These are phyloP conservation scores for Hormaphis cornu DNA, from an alignment of 1,140 invertebrate species.

Conservation along the genomic window DNA sequence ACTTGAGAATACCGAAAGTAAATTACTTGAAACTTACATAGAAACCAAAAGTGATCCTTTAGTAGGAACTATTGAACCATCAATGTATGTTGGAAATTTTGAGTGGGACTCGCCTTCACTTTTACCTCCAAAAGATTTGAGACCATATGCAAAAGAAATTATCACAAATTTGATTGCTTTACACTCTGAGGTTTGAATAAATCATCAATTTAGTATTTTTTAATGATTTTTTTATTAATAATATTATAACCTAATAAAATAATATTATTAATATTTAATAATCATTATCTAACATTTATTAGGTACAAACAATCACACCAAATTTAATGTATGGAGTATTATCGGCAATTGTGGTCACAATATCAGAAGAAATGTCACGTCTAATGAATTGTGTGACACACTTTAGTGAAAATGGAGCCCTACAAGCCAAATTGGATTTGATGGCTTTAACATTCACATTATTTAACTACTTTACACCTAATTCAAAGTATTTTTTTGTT, in stretches of 20 bases:
- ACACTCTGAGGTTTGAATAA: conserved; percentile 63
- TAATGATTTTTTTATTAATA: neutral
- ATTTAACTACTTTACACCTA: conserved; percentile 46
- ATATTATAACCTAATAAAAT: too few species aligned
- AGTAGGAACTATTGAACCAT: conserved; percentile 86
- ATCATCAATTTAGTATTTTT: neutral
- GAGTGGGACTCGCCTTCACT: conserved; percentile 64
- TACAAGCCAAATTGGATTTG: conserved; percentile 60
- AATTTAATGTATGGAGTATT: conserved; percentile 64
- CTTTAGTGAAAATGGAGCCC: conserved; percentile 55
- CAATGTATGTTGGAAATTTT: conserved; percentile 84
- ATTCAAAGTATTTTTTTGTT: conserved; percentile 45
- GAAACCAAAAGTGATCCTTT: conserved; percentile 88
- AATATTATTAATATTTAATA: neutral
- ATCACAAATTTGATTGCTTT: conserved; percentile 85
- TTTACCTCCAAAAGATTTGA: conserved; percentile 61
- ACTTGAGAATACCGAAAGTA: conserved; percentile 57
- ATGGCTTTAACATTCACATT: conserved; percentile 49
- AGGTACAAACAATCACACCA: conserved; percentile 73
- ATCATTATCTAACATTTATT: conserved; percentile 33
- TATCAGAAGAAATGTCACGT: conserved; percentile 80
- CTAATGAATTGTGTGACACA: conserved; percentile 69
- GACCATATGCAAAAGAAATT: conserved; percentile 86
- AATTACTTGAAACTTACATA: conserved; percentile 70
- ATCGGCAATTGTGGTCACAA: conserved; percentile 76